Conservation (phyloP, 2,797 vertebrate species). For the Mormyrus hasselquistii region DNA sequence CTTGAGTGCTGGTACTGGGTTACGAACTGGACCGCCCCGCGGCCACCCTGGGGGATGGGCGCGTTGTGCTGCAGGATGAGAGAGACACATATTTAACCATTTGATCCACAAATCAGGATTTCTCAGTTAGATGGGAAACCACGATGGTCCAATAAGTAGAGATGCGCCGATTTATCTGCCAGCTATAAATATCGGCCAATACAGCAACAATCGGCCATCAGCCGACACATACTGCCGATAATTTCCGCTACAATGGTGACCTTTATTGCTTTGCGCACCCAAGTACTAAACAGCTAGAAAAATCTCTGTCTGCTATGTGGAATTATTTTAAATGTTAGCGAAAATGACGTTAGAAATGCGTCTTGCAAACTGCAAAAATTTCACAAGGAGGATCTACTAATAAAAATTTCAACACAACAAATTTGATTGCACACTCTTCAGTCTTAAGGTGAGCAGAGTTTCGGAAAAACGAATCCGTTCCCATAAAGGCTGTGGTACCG, state of each 20-base stretch:
- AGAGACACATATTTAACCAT: not conserved
- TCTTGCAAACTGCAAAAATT: no score
- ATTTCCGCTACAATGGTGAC: not conserved
- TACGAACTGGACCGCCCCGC: constrained; percentile 87
- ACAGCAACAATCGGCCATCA: not conserved
- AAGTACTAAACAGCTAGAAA: not conserved
- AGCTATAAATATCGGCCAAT: not conserved
- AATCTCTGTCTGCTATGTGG: not conserved
- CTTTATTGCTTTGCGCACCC: not conserved
- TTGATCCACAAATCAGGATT: not conserved
- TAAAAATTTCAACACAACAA: no score
- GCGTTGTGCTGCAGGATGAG: constrained; percentile 78
- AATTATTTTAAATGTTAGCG: not conserved
- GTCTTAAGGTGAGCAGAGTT: no score
- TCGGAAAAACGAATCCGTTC: no score
- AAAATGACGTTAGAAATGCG: not conserved
- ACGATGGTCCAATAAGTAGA: not conserved
- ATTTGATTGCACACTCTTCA: no score
- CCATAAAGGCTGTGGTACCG: no score
- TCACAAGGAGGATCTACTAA: no score
- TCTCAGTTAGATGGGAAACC: not conserved
- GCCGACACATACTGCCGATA: not conserved
- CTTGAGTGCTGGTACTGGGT: constrained; percentile 93
- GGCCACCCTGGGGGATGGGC: constrained; percentile 90
- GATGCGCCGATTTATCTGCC: no score